Evolutionary conservation across 37 sponge, comb jelly and placozoan genomes (phyloP).

Genomic region (Beroe forskalii): DNA sequence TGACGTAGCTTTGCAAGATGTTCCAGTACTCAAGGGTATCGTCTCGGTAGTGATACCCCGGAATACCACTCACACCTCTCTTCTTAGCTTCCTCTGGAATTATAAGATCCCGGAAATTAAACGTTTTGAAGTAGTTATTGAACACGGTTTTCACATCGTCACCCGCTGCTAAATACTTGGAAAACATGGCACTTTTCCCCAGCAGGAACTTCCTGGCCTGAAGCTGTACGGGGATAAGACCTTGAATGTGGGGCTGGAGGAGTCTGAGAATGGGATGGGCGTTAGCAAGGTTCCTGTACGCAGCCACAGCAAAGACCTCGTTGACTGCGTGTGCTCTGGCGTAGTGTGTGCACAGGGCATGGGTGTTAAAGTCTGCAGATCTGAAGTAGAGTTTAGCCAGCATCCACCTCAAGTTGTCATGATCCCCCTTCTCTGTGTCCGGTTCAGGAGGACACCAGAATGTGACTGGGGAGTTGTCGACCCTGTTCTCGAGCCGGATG

Average conservation of each 20-base stretch:
- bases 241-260: constrained; percentile 26
- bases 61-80: not conserved
- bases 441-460: constrained; percentile 22
- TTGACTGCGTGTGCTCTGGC: not conserved
- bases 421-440: not conserved
- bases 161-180: not conserved
- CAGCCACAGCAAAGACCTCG: constrained; percentile 46
- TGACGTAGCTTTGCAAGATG: not conserved
- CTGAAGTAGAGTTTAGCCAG: constrained; percentile 29
- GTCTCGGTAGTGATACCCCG: not conserved
- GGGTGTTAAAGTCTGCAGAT: not conserved
- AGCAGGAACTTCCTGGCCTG: constrained; percentile 2
- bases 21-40: constrained; percentile 8
- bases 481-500: not conserved
- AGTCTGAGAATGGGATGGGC: constrained; percentile 7
- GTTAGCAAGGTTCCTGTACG: not conserved
- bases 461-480: not conserved
- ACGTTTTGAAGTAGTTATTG: not conserved
- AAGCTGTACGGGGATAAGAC: constrained; percentile 1
- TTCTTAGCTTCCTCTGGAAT: not conserved
- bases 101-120: not conserved
- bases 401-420: constrained; percentile 2
- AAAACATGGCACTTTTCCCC: not conserved
- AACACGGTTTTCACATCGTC: not conserved
- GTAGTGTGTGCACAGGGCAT: constrained; percentile 23